phyloP scores from a whole-genome alignment of 2,113 vertebrate genomes.

The Petromus typicus region DNA sequence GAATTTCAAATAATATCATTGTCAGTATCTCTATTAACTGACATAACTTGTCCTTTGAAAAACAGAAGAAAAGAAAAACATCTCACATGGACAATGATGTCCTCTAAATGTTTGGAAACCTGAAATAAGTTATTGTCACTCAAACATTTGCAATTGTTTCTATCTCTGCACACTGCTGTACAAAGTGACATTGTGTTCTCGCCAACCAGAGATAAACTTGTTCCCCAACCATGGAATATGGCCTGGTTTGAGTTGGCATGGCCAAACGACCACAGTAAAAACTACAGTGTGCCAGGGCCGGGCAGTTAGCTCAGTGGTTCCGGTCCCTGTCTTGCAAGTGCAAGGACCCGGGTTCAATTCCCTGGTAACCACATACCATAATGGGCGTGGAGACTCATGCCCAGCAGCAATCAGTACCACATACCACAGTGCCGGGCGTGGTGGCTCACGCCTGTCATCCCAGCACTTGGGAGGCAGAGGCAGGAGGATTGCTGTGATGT shows the following conservation, averaged over 20 bases:
- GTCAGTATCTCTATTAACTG: not conserved
- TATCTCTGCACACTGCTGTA: not conserved
- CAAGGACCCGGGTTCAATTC: no score
- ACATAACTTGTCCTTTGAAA: conserved; percentile 38
- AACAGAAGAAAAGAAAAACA: not conserved
- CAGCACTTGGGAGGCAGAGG: no score
- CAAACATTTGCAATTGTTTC: not conserved
- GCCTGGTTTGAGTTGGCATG: not conserved
- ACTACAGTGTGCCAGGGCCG: rapidly evolving
- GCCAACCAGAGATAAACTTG: not conserved
- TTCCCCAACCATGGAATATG: not conserved
- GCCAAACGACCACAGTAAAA: not conserved
- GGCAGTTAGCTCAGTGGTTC: no score
- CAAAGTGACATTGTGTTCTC: not conserved
- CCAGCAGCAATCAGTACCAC: no score
- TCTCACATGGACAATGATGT: not conserved
- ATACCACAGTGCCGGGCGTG: no score
- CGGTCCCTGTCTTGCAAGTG: no score
- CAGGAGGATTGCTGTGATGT: no score
- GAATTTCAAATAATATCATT: not conserved
- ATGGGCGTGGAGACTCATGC: no score
- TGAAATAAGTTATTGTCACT: not conserved
- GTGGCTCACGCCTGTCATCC: no score
- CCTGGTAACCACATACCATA: no score
- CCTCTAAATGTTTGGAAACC: not conserved